phyloP scores from a whole-genome alignment of 2,797 vertebrate genomes.

The Diplodus sargus region DNA sequence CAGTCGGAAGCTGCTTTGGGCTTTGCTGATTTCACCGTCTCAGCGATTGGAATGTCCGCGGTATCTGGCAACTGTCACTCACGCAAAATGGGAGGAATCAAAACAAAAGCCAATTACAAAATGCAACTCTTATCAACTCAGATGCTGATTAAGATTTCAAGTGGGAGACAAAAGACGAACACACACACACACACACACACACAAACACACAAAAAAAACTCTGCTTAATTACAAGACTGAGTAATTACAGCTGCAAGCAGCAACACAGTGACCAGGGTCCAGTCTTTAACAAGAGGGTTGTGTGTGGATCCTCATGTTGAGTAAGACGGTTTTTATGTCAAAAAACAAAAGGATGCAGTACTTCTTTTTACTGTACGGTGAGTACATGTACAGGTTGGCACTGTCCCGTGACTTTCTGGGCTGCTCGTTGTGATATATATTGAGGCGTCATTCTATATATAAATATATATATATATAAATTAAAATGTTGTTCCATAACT shows the following conservation, averaged over 20 bases:
- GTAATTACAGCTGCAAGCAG: conserved; percentile 28
- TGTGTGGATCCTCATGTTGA: neutral
- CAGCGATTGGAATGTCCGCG: neutral
- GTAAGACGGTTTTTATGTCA: neutral
- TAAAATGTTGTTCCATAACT: too few species aligned
- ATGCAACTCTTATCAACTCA: neutral
- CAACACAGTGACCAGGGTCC: neutral
- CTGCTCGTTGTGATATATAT: too few species aligned
- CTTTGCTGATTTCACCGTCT: conserved; percentile 4
- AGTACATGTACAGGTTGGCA: too few species aligned
- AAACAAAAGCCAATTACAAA: neutral
- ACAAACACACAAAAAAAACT: too few species aligned
- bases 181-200: too few species aligned
- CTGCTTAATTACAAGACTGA: conserved; percentile 27
- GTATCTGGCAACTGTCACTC: conserved; percentile 1
- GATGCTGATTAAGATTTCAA: conserved; percentile 14
- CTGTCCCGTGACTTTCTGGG: too few species aligned
- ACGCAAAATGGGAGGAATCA: neutral
- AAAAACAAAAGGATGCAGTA: too few species aligned
- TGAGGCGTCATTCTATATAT: too few species aligned
- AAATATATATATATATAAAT: too few species aligned
- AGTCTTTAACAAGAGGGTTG: neutral
- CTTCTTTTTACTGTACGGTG: too few species aligned
- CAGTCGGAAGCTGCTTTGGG: neutral
- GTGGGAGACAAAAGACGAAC: neutral